Percentiles rank a stretch among this genome's conserved stretches.
phyloP scores from a whole-genome alignment of 2,113 vertebrate genomes.

The Bambusicola thoracicus region DNA sequence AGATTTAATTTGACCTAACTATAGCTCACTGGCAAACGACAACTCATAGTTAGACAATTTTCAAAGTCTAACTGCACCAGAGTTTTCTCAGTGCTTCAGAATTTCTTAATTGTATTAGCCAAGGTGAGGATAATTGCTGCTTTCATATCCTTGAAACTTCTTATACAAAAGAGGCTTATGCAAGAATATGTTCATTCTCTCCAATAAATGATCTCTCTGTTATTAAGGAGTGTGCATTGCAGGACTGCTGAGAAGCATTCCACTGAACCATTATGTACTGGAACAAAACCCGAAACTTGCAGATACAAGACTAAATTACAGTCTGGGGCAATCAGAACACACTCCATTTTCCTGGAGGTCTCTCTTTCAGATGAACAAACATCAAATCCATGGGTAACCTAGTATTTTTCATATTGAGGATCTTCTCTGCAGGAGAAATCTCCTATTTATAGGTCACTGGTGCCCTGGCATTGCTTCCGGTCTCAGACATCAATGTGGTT shows the following conservation, averaged over 20 bases:
- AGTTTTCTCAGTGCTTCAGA: constrained; percentile 46
- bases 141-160: constrained; percentile 61
- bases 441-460: neutral
- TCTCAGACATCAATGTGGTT: neutral
- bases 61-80: constrained; percentile 56
- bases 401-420: neutral
- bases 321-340: constrained; percentile 36
- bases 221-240: constrained; percentile 51
- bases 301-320: constrained; percentile 66
- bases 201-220: constrained; percentile 67
- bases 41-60: constrained; percentile 44
- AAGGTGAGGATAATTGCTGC: constrained; percentile 69
- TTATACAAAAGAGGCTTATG: constrained; percentile 68
- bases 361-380: neutral
- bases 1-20: constrained; percentile 13
- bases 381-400: neutral
- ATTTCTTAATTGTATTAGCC: constrained; percentile 71
- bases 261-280: constrained; percentile 46
- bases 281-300: constrained; percentile 64
- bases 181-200: constrained; percentile 60
- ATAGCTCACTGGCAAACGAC: constrained; percentile 31
- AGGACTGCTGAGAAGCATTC: constrained; percentile 66
- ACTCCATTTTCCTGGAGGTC: neutral
- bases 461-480: neutral
- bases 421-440: neutral